Base-by-base conservation (phyloP, 1,140 invertebrate genomes). In the Neocloeon triangulifer region DNA sequence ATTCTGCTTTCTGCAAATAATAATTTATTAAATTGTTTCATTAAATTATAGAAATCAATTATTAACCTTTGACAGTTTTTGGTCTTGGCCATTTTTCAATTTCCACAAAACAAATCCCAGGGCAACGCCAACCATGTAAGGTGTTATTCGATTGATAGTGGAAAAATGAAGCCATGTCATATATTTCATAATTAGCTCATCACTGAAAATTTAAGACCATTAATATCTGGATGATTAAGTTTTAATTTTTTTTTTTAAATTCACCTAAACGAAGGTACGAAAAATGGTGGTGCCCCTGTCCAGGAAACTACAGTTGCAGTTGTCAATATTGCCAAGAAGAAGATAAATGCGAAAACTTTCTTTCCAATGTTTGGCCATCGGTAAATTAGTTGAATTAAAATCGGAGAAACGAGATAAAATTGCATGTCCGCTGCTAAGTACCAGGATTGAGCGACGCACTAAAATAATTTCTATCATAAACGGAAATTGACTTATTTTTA, bases 381-480 rank as follows among this genome's bases (percentile, higher is more conserved):
- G 12, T 15, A 27, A 27, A 27, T 12, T 6, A 15, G 26, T 13
- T 27, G 16, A 12, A 64, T 39, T 0, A 62, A 32, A 1, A 62
- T 14, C 0, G 60, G 52, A 3, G 54, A 53, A 2, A 62, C 5
- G 17, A 60, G 48, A 37, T 56, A 58, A 3, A 64, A 44, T 25
- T 65, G 63, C 30, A 62, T 55, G 32, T 65, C 61, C 1, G 59
- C 56, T 0, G 60, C 48, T 8, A 66, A 37, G 33, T 65, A 66
- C 62, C 62, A 66, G 0, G 60, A 48, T 34, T 63, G 59, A 19
- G 48, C 47, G 27, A 66, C 45, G 37, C 63, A 66, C 63, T 66
- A 43, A n/a, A n/a, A n/a, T n/a, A n/a, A n/a, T n/a, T n/a, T n/a
- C n/a, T n/a, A n/a, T n/a, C n/a, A n/a, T n/a, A n/a, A n/a, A n/a